Conservation (phyloP, 2,113 vertebrate species). For the Vicugna pacos region DNA sequence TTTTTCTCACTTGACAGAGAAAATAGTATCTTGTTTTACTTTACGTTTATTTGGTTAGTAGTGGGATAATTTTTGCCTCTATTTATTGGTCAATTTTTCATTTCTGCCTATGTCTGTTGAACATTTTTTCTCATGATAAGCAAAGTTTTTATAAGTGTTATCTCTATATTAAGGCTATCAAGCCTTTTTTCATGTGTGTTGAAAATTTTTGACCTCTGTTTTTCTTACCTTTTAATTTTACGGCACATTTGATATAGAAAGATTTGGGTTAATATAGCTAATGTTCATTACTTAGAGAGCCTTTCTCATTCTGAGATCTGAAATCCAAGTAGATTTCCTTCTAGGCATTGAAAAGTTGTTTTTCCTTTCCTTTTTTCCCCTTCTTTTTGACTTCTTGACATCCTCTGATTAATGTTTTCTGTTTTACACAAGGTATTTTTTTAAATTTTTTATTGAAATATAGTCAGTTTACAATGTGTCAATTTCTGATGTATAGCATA, state of each 20-base stretch:
- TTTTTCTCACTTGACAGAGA: not conserved
- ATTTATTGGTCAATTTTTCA: not conserved
- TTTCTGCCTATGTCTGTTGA: not conserved
- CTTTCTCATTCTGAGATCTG: not conserved
- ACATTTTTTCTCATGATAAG: not conserved
- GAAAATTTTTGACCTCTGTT: constrained; percentile 22
- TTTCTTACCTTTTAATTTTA: constrained; percentile 53
- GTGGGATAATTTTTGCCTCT: not conserved
- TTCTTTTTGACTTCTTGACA: not conserved
- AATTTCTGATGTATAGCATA: too few relatives aligned
- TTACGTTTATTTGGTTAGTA: not conserved
- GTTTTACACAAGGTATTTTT: not conserved
- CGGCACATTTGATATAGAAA: not conserved
- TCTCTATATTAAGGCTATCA: not conserved
- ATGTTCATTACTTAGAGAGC: not conserved
- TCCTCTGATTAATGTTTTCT: not conserved
- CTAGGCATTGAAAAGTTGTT: not conserved
- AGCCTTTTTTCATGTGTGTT: not conserved
- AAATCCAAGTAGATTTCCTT: not conserved
- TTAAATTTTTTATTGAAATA: not conserved
- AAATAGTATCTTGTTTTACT: not conserved
- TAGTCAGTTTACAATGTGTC: too few relatives aligned
- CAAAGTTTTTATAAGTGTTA: not conserved
- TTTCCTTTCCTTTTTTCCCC: too few relatives aligned
- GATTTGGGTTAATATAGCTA: not conserved